A percentile compares a stretch with the other conserved stretches of the same genome.
These are phyloP conservation scores for Drosophila santomea DNA, from an alignment of 1,140 invertebrate genomes.

Conservation along the genomic window DNA sequence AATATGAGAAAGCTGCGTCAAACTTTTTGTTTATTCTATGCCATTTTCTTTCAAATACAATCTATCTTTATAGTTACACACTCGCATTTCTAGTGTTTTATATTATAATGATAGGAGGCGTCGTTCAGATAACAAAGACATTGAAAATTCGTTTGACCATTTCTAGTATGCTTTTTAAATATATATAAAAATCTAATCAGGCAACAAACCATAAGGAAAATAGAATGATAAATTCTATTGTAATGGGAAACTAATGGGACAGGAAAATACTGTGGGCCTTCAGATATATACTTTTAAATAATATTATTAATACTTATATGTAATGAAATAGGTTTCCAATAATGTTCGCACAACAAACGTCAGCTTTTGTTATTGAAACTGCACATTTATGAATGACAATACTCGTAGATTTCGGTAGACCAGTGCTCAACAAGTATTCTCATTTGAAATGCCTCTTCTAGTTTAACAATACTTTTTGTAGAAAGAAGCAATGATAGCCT, in stretches of 20 bases:
- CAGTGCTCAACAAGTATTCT: too few relatives aligned
- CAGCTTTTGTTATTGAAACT: too few relatives aligned
- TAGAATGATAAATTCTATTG: not conserved
- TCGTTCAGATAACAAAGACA: constrained; percentile 11
- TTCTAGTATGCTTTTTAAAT: constrained; percentile 4
- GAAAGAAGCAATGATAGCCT: not conserved
- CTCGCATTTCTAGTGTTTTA: not conserved
- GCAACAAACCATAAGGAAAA: constrained; percentile 1
- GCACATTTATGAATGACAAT: too few relatives aligned
- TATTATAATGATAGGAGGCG: constrained; percentile 6
- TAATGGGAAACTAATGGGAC: not conserved
- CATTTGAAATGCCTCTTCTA: too few relatives aligned
- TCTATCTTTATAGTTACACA: constrained; percentile 8
- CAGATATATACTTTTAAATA: too few relatives aligned
- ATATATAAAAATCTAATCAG: not conserved
- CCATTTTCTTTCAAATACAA: not conserved
- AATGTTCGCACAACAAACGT: not conserved
- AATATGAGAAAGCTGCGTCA: not conserved
- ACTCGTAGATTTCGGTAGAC: too few relatives aligned
- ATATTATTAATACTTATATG: not conserved
- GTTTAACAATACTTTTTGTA: not conserved
- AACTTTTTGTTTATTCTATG: not conserved
- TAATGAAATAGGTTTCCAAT: not conserved
- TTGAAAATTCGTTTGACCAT: not conserved
- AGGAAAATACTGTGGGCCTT: too few relatives aligned